Percentiles rank a stretch among this genome's conserved stretches.
Evolutionary conservation across 2,113 vertebrate species (phyloP).

Genomic region (Corythornis cristatus): DNA sequence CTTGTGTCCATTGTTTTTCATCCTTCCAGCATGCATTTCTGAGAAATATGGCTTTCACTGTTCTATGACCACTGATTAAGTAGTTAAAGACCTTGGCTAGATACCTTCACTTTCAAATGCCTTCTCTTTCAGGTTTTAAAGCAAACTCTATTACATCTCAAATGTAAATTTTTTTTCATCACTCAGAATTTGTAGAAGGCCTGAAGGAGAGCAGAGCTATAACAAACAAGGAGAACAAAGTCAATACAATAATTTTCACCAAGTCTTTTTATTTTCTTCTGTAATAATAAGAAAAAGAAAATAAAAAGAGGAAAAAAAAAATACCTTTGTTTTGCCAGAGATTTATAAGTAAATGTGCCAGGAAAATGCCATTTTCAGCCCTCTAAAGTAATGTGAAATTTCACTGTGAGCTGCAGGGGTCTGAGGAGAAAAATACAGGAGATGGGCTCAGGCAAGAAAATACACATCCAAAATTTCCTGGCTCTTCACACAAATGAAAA

Average conservation of each 20-base stretch:
- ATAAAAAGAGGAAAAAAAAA: too few relatives aligned
- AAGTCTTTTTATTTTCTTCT: neutral
- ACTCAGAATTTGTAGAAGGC: neutral
- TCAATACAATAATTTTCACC: neutral
- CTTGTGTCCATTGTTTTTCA: neutral
- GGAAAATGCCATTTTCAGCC: neutral
- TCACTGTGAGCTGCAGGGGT: neutral
- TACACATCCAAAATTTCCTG: neutral
- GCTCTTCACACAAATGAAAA: neutral
- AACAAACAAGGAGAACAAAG: neutral
- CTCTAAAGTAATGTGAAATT: neutral
- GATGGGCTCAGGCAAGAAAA: neutral
- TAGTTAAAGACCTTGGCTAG: neutral
- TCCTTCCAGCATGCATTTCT: neutral
- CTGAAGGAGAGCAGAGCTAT: neutral
- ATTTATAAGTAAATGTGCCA: neutral
- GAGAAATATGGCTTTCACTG: neutral
- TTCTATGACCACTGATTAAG: neutral
- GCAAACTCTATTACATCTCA: neutral
- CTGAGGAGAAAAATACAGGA: neutral
- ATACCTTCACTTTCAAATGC: neutral
- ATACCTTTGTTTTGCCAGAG: neutral
- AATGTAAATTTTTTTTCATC: neutral
- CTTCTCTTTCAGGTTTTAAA: neutral
- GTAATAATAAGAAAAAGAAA: neutral